Evolutionary conservation across 2,888 invertebrate genomes (phyloP).

Genomic region (Lasiommata megera): DNA sequence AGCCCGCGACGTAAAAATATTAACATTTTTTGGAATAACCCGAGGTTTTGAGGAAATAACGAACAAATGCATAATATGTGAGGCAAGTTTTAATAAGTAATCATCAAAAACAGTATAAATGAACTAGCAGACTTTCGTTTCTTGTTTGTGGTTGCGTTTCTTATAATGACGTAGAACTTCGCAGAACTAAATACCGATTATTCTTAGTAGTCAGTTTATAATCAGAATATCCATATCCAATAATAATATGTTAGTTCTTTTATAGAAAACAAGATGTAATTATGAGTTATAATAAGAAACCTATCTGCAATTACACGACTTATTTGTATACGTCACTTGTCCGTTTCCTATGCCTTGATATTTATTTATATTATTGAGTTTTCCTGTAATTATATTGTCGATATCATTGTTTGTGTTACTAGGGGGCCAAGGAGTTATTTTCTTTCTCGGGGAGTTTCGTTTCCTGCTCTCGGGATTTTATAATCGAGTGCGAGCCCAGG

Average conservation of each 20-base stretch:
- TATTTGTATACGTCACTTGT: background rate
- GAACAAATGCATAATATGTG: too few species aligned
- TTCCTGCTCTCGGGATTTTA: too few species aligned
- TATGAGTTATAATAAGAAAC: background rate
- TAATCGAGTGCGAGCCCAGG: too few species aligned
- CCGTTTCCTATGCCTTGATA: background rate
- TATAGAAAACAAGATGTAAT: background rate
- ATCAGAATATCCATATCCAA: background rate
- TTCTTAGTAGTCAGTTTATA: background rate
- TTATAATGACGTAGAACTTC: background rate
- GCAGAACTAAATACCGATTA: background rate
- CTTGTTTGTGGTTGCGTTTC: too few species aligned
- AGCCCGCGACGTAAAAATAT: too few species aligned
- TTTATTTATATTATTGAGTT: slow-evolving; percentile 1
- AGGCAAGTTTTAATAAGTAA: too few species aligned
- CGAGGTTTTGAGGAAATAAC: too few species aligned
- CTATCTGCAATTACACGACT: background rate
- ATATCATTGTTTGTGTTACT: background rate
- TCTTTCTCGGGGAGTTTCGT: too few species aligned
- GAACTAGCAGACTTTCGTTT: too few species aligned
- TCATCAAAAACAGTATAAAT: too few species aligned
- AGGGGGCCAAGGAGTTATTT: too few species aligned
- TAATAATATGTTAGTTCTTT: background rate
- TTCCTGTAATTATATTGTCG: slow-evolving; percentile 5
- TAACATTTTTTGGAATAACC: too few species aligned